Conservation (phyloP, 2,113 vertebrate genomes). For the Platycercus adscitus region DNA sequence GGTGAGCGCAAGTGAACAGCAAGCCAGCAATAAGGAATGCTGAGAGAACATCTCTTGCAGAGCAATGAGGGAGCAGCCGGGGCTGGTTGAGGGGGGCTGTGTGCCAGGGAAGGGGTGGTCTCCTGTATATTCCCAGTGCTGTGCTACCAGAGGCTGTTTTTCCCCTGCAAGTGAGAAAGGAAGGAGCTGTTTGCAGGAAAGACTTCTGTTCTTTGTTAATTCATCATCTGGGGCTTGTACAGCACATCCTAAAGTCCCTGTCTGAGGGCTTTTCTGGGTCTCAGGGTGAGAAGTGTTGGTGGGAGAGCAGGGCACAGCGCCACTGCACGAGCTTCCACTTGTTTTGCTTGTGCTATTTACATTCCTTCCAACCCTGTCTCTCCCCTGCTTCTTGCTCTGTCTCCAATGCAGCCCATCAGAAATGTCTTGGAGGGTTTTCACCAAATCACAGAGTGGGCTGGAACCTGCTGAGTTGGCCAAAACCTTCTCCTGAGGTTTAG, state of each 20-base stretch:
- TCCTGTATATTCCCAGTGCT: fast-evolving
- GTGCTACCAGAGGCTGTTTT: neutral
- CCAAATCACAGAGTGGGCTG: neutral
- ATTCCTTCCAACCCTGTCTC: neutral
- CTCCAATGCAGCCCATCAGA: neutral
- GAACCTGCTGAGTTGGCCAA: neutral
- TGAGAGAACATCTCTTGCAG: neutral
- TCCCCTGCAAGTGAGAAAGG: neutral
- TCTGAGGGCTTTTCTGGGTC: neutral
- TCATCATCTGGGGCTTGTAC: neutral
- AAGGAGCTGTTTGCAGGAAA: neutral
- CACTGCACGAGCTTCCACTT: neutral
- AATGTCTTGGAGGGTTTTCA: neutral
- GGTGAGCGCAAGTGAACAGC: fast-evolving
- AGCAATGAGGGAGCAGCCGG: fast-evolving
- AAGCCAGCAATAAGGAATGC: neutral
- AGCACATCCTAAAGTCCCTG: neutral
- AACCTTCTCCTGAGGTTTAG: neutral
- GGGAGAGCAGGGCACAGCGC: neutral
- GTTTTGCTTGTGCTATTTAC: neutral
- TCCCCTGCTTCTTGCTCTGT: neutral
- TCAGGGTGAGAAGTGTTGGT: neutral
- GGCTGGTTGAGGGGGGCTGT: neutral
- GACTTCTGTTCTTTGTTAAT: neutral
- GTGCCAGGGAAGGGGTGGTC: neutral